These are phyloP conservation scores for Bagarius yarrelli DNA, from an alignment of 2,113 vertebrate species.

Conservation along the genomic window DNA sequence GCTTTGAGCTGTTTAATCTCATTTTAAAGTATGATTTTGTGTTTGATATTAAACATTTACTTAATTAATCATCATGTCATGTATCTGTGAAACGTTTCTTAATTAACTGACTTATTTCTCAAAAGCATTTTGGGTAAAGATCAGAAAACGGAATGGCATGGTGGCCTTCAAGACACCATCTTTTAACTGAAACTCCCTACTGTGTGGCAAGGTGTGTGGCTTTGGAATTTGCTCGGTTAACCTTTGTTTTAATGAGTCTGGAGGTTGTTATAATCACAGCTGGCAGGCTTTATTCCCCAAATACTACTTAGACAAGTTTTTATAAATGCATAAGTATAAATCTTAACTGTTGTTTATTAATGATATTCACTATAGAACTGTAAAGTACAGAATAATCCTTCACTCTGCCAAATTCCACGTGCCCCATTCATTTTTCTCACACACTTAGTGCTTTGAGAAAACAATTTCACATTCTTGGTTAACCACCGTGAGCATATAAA, in stretches of 20 bases:
- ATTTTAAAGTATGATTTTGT: no score
- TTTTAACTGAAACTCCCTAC: conserved; percentile 1
- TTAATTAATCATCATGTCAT: no score
- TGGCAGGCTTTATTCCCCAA: conserved; percentile 13
- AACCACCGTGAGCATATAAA: conserved; percentile 62
- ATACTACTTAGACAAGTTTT: not conserved
- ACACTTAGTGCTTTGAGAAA: conserved; percentile 61
- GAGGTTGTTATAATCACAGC: not conserved
- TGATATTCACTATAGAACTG: not conserved
- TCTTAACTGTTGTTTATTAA: not conserved
- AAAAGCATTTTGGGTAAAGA: no score
- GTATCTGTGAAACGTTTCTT: no score
- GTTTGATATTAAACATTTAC: no score
- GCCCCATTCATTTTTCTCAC: conserved; percentile 45
- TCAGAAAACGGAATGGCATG: not conserved
- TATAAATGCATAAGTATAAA: not conserved
- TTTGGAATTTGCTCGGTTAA: conserved; percentile 53
- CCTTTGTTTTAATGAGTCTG: conserved; percentile 28
- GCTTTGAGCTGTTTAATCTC: no score
- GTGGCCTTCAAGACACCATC: conserved; percentile 44
- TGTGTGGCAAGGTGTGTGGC: not conserved
- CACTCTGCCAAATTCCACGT: not conserved
- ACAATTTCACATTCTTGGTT: conserved; percentile 67
- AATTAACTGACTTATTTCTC: no score
- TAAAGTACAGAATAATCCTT: not conserved